A percentile compares a stretch with the other conserved stretches of the same genome.
Conservation (phyloP, 1,140 invertebrate genomes). For the Diploscapter pachys region DNA sequence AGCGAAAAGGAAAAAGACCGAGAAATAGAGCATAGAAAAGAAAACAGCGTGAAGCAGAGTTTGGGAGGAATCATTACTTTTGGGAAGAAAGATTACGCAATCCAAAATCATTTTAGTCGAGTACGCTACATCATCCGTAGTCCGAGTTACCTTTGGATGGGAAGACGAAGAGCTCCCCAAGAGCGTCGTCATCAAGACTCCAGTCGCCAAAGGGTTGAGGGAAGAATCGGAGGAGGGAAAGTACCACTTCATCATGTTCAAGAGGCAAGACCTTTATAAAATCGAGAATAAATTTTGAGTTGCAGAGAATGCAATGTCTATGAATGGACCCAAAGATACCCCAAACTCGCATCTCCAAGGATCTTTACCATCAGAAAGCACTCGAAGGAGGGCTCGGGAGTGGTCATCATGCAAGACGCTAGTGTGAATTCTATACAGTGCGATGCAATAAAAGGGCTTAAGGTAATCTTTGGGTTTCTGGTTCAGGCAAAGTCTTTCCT, state of each 20-base stretch:
- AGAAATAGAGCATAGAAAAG: background rate
- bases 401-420: slow-evolving; percentile 57
- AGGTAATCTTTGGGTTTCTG: background rate
- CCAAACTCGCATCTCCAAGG: slow-evolving; percentile 47
- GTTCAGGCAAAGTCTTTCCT: background rate
- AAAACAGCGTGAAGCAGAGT: background rate
- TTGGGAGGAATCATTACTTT: background rate
- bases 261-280: slow-evolving; percentile 21
- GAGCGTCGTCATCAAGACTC: slow-evolving; percentile 53
- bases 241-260: slow-evolving; percentile 38
- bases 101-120: slow-evolving; percentile 32
- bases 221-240: slow-evolving; percentile 31
- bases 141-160: slow-evolving; percentile 55
- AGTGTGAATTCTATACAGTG: slow-evolving; percentile 40
- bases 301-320: slow-evolving; percentile 54
- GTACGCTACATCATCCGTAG: slow-evolving; percentile 49
- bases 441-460: slow-evolving; percentile 42
- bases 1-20: background rate
- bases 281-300: slow-evolving; percentile 1
- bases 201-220: slow-evolving; percentile 36
- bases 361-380: slow-evolving; percentile 37
- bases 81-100: no score
- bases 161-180: slow-evolving; percentile 48
- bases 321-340: slow-evolving; percentile 52
- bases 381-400: slow-evolving; percentile 41